A percentile compares a stretch with the other conserved stretches of the same genome.
Conservation (phyloP, 2,113 vertebrate species). For the Taxidea taxus region DNA sequence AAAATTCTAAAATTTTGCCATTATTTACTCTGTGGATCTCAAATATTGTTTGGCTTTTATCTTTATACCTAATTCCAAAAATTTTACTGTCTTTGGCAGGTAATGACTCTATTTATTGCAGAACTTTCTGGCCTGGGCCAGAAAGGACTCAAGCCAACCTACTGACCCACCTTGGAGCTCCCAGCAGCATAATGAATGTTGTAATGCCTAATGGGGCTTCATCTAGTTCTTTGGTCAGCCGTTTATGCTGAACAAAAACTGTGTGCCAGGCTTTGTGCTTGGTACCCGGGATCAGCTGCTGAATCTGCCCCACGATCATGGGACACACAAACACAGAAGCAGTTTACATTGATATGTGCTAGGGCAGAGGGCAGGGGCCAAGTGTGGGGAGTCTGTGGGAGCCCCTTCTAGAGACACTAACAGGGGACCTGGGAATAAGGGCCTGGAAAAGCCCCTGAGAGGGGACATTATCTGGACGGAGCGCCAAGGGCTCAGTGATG, state of each 20-base stretch:
- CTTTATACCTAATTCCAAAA: not conserved
- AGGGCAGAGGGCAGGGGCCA: not conserved
- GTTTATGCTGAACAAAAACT: not conserved
- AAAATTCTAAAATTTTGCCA: not conserved
- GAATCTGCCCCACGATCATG: not conserved
- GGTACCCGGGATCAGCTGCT: not conserved
- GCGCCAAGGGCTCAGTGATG: accelerated
- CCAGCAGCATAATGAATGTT: not conserved
- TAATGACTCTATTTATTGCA: not conserved
- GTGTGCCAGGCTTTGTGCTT: not conserved
- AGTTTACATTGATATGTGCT: not conserved
- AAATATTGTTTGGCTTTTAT: not conserved
- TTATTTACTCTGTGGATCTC: not conserved
- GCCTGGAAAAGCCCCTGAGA: not conserved
- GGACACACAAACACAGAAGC: not conserved
- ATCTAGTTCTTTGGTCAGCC: not conserved
- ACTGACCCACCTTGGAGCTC: not conserved
- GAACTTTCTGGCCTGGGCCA: not conserved
- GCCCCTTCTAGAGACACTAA: too few relatives aligned
- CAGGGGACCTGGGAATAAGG: not conserved
- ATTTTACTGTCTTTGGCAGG: not conserved
- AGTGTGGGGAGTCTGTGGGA: not conserved
- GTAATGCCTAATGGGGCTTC: not conserved
- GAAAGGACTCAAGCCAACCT: not conserved
- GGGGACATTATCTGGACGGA: too few relatives aligned